A percentile compares a stretch with the other conserved stretches of the same genome.
phyloP scores from a whole-genome alignment of 2,797 vertebrate species.

The Kryptopterus vitreolus region DNA sequence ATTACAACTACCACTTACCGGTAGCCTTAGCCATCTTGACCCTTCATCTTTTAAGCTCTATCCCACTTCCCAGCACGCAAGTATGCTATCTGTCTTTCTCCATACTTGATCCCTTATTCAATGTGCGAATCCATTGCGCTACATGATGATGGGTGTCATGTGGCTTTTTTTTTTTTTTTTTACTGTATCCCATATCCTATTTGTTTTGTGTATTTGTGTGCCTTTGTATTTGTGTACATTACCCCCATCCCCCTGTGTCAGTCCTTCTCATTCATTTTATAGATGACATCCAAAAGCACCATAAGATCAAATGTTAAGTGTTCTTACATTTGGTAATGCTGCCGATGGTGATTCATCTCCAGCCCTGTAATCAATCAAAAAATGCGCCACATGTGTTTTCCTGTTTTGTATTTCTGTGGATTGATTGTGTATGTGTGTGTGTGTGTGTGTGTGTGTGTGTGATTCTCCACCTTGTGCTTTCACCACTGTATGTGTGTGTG shows the following conservation, averaged over 20 bases:
- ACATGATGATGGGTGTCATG: slow-evolving; percentile 17
- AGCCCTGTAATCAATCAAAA: slow-evolving; percentile 22
- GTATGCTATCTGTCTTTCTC: slow-evolving; percentile 51
- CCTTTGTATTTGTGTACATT: slow-evolving; percentile 13
- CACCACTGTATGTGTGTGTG: slow-evolving; percentile 58
- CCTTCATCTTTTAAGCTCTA: slow-evolving; percentile 40
- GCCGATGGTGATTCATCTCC: slow-evolving; percentile 24
- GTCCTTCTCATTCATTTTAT: slow-evolving; percentile 5
- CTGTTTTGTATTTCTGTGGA: slow-evolving; percentile 35
- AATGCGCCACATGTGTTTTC: slow-evolving; percentile 28
- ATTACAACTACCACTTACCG: not conserved
- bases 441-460: slow-evolving; percentile 62
- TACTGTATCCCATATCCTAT: not conserved
- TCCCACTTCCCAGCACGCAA: not conserved
- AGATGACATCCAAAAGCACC: slow-evolving; percentile 19
- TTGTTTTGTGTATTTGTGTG: slow-evolving; percentile 45
- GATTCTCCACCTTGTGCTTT: slow-evolving; percentile 59
- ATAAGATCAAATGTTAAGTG: slow-evolving; percentile 42
- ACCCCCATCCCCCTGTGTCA: slow-evolving; percentile 23
- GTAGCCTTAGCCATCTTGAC: not conserved
- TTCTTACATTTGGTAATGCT: slow-evolving; percentile 42
- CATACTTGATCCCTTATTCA: slow-evolving; percentile 39
- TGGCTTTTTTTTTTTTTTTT: too few species aligned
- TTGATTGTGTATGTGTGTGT: slow-evolving; percentile 49
- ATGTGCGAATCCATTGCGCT: slow-evolving; percentile 37